Base-by-base conservation (phyloP, 92 coral and sea anemone species). In the Porites divaricata region DNA sequence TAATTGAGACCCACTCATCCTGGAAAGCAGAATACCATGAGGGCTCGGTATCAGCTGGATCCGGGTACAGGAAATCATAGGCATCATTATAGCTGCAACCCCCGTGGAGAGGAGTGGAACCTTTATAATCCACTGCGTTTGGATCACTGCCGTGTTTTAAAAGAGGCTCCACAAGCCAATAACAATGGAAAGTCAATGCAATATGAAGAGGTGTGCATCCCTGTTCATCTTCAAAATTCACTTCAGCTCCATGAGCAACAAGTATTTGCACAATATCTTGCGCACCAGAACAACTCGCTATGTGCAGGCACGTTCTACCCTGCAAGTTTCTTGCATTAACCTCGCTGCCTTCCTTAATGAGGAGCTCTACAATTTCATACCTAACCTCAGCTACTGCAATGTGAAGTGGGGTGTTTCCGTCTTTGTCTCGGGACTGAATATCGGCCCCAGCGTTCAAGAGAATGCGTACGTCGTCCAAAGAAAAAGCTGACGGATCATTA, bases 201-300 rank as follows among this genome's bases (percentile, higher is more conserved):
- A 68, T 25, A 15, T 76, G 83, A 9, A 84, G 68, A 63, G 88
- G 74, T 6, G 88, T 75, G 20, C 58, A 2, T 7, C 75, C 70
- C 12, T 61, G 20, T 50, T 84, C 62, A 77, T 84, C 88, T 26
- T 75, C 76, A 28, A 82, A 64, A 65, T 75, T 66, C 14, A 25
- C 53, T 45, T 84, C 35, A 2, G 25, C 65, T 35, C 77, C 81
- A 24, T 67, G 45, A 23, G 17, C 52, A n/a, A 84, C 8, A 15
- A 84, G 53, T 13, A 10, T 4, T 15, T 21, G 75, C 22, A 79
- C 9, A 26, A 8, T 26, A 5, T 8, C 25, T 21, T 28, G 10
- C 10, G 8, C 1, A 5, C 16, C 45, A 17, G 20, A 19, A 17
- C 17, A 13, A 17, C 41, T 28, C 19, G 50, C 2, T 61, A 73